A percentile compares a stretch with the other conserved stretches of the same genome.
phyloP scores from a whole-genome alignment of 1,140 invertebrate genomes.

The Anastatus disparis region DNA sequence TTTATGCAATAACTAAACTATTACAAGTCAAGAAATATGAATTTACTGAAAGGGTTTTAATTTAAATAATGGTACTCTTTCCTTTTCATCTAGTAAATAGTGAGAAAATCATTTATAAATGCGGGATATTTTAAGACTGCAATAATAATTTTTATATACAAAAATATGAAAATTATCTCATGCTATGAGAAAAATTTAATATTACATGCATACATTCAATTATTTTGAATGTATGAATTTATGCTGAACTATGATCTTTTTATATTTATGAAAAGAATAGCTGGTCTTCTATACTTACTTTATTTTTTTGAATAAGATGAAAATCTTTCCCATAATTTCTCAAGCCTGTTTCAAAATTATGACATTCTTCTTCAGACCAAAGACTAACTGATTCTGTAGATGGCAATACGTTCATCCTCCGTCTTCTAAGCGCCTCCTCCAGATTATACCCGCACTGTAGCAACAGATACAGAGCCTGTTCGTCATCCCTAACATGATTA shows the following conservation, averaged over 20 bases:
- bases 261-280: constrained; percentile 9
- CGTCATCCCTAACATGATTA: constrained; percentile 89
- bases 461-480: constrained; percentile 90
- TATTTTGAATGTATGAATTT: not conserved
- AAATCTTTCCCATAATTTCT: constrained; percentile 96
- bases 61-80: not conserved
- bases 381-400: constrained; percentile 81
- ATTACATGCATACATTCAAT: too few species aligned
- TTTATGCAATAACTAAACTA: too few species aligned
- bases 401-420: constrained; percentile 82
- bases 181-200: too few species aligned
- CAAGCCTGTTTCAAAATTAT: constrained; percentile 95
- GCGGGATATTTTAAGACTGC: too few species aligned
- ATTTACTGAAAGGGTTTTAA: too few species aligned
- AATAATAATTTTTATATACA: not conserved
- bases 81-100: too few species aligned
- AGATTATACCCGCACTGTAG: constrained; percentile 94
- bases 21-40: too few species aligned
- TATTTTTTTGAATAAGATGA: constrained; percentile 92
- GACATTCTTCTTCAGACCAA: constrained; percentile 98
- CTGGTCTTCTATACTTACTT: constrained; percentile 69
- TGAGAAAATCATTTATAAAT: too few species aligned
- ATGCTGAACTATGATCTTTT: too few species aligned
- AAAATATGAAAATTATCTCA: too few species aligned
- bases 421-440: constrained; percentile 89